Conservation (phyloP, 2,888 invertebrate species). For the Hofmannophila pseudospretella region DNA sequence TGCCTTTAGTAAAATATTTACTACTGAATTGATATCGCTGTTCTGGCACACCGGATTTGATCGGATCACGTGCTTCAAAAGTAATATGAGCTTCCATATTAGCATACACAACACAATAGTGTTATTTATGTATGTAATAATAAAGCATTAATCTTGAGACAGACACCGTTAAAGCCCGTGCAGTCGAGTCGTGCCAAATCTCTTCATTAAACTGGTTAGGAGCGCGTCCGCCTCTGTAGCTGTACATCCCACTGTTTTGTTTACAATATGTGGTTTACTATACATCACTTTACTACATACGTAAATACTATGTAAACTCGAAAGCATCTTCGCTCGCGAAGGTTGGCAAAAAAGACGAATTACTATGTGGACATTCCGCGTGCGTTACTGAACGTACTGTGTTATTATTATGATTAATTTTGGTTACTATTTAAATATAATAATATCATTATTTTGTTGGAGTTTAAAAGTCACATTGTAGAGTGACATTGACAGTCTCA, state of each 20-base stretch:
- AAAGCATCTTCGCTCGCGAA: no score
- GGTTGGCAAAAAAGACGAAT: no score
- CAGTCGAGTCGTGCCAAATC: slow-evolving; percentile 66
- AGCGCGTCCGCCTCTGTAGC: slow-evolving; percentile 47
- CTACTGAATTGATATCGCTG: no score
- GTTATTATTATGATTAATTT: no score
- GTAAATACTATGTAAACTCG: neutral
- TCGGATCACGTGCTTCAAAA: no score
- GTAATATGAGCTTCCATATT: no score
- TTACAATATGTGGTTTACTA: slow-evolving; percentile 27
- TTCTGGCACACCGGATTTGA: no score
- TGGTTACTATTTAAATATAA: neutral
- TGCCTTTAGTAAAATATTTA: no score
- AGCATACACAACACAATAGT: neutral
- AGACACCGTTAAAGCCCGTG: slow-evolving; percentile 60
- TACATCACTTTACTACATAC: slow-evolving; percentile 1
- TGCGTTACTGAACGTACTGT: no score
- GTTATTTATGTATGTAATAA: slow-evolving; percentile 11
- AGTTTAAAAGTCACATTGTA: neutral
- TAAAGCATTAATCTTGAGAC: slow-evolving; percentile 47
- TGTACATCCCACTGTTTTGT: slow-evolving; percentile 49
- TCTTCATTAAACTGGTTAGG: slow-evolving; percentile 68
- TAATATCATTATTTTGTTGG: no score
- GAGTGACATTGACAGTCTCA: slow-evolving; percentile 1
- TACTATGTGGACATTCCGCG: no score